Conservation (phyloP, 2,888 invertebrate species). For the Dryobotodes eremita region DNA sequence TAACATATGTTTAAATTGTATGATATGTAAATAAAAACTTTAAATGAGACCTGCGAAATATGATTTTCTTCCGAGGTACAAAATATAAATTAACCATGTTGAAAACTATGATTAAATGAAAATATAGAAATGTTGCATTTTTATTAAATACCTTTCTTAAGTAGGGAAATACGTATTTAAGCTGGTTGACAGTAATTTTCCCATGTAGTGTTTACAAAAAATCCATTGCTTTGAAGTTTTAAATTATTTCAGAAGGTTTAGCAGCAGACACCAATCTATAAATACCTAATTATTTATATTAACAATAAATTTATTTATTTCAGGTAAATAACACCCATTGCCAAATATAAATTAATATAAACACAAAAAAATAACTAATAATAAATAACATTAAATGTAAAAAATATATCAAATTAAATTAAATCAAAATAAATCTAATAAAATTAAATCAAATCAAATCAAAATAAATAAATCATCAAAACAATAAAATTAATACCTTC, state of each 20-base stretch:
- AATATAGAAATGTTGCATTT: slow-evolving; percentile 79
- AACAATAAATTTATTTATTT: too few relatives aligned
- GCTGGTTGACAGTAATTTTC: not conserved
- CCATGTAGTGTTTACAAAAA: not conserved
- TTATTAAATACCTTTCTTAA: slow-evolving; percentile 57
- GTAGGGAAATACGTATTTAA: not conserved
- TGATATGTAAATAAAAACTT: slow-evolving; percentile 89
- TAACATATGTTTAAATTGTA: slow-evolving; percentile 88
- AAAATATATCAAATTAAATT: too few relatives aligned
- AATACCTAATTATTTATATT: too few relatives aligned
- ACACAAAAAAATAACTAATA: too few relatives aligned
- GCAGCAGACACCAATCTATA: not conserved
- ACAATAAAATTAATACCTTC: too few relatives aligned
- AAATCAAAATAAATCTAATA: too few relatives aligned
- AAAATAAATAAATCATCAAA: too few relatives aligned
- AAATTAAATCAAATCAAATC: too few relatives aligned
- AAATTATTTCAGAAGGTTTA: not conserved
- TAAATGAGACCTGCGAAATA: slow-evolving; percentile 89
- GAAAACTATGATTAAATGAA: slow-evolving; percentile 90
- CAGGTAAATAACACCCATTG: too few relatives aligned
- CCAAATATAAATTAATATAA: too few relatives aligned
- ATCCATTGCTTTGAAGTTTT: not conserved
- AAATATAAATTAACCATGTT: slow-evolving; percentile 90
- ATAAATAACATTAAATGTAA: too few relatives aligned
- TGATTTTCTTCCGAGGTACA: slow-evolving; percentile 91